Evolutionary conservation across 2,113 vertebrate genomes (phyloP), one percentile per base, ranked within the genome.

Genomic region (Psephotus haematonotus): DNA sequence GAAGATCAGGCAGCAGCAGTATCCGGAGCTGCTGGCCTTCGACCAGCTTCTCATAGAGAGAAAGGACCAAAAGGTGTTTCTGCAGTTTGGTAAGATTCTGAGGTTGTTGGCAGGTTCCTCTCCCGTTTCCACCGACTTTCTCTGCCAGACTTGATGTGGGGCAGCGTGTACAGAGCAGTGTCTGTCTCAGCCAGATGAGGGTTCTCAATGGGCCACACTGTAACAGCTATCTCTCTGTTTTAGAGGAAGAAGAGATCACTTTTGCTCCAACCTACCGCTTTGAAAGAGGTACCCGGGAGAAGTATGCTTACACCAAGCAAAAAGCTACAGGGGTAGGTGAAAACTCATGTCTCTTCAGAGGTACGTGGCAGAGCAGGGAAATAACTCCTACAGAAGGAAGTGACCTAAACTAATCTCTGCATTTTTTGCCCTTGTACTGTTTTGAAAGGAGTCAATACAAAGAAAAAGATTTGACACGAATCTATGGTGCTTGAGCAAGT

Each of bases 241-340:
- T 95, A 99, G 99, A 99, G 88, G 99, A 99, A 93, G 99, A 99
- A 96, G 99, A 99, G 93, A 99, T 99, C 93, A 99, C 98, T 1
- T 99, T 99, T 81, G 98, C 99, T 4, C 99, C 99, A 67, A 99
- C 99, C 7, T 99, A 99, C 93, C 99, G 99, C 35, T 99, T 99
- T 86, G 99, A 99, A 94, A 98, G 99, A 95, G 98, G 99, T 52
- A 99, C 98, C 3, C 96, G 99, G 83, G 99, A 99, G 79, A 99
- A 98, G 92, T 99, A 99, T 10, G 99, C 98, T 87, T 99, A 99
- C 98, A 99, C 98, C 49, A 99, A 99, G 97, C 99, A 99, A 95
- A 99, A 99, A 96, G 98, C 99, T 27, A 99, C 99, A 2, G 99
- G 99, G 98, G 99, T 99, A 97, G 96, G 97, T 94, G 71, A n/a